Evolutionary conservation across 2,888 invertebrate species (phyloP).

Genomic region (Hydroisotoma schaefferi): DNA sequence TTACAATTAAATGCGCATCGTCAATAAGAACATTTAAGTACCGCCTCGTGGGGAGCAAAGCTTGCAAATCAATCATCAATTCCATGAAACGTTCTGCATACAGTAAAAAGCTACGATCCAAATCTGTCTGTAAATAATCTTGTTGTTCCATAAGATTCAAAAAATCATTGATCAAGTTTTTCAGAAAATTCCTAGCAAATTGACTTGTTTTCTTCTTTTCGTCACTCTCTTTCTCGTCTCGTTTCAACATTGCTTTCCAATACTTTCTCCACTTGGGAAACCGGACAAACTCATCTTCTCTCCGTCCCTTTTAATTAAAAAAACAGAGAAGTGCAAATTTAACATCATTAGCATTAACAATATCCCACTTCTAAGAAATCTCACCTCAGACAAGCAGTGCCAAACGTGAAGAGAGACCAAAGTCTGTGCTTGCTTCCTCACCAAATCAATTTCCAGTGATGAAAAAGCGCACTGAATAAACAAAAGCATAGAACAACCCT

Average conservation of each 20-base stretch:
- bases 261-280: conserved; percentile 88
- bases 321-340: no score
- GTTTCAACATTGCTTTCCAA: conserved; percentile 84
- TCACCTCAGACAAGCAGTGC: conserved; percentile 77
- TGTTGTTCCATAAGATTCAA: conserved; percentile 68
- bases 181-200: conserved; percentile 85
- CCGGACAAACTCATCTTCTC: conserved; percentile 79
- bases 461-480: conserved; percentile 96
- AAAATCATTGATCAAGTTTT: conserved; percentile 81
- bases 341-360: not conserved
- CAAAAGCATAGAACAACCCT: conserved; percentile 57
- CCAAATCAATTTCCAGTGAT: conserved; percentile 92
- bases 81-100: conserved; percentile 96
- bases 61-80: conserved; percentile 92
- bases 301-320: conserved; percentile 58
- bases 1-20: conserved; percentile 87
- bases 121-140: conserved; percentile 44
- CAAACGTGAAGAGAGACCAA: conserved; percentile 92
- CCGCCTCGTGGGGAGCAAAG: conserved; percentile 87
- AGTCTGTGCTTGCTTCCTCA: conserved; percentile 85
- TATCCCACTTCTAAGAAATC: conserved; percentile 34
- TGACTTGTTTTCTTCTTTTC: conserved; percentile 54
- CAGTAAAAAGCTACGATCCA: conserved; percentile 57
- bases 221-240: conserved; percentile 57
- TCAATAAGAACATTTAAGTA: conserved; percentile 96